Evolutionary conservation across 2,113 vertebrate genomes (phyloP).

Genomic region (Mellivora capensis): DNA sequence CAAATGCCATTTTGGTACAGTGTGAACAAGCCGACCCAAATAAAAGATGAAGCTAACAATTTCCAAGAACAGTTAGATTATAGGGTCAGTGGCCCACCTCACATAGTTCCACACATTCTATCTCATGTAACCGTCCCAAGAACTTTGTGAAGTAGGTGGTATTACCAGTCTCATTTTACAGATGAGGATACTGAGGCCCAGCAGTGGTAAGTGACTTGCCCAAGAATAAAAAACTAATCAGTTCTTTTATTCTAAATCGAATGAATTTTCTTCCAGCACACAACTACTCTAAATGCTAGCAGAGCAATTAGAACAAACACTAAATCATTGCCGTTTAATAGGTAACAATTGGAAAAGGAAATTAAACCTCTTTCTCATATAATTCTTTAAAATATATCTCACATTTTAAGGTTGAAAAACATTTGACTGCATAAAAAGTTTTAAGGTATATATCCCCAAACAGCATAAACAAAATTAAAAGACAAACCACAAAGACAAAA

Average conservation of each 20-base stretch:
- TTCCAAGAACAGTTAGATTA: background rate
- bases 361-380: background rate
- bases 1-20: background rate
- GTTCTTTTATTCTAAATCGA: background rate
- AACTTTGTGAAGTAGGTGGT: background rate
- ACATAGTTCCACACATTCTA: background rate
- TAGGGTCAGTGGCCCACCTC: background rate
- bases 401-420: background rate
- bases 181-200: background rate
- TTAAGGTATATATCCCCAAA: background rate
- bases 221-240: background rate
- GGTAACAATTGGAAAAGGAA: background rate
- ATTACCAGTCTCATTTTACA: background rate
- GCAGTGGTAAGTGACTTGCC: background rate
- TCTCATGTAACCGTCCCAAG: background rate
- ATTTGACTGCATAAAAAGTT: background rate
- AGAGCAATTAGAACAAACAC: background rate
- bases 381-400: background rate
- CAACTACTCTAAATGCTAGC: background rate
- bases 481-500: background rate
- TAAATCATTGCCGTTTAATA: background rate
- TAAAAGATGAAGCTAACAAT: background rate
- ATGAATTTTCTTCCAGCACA: background rate
- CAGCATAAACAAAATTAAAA: constrained; percentile 16
- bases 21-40: background rate